phyloP scores from a whole-genome alignment of 1,140 invertebrate genomes.

The Cyclina sinensis region DNA sequence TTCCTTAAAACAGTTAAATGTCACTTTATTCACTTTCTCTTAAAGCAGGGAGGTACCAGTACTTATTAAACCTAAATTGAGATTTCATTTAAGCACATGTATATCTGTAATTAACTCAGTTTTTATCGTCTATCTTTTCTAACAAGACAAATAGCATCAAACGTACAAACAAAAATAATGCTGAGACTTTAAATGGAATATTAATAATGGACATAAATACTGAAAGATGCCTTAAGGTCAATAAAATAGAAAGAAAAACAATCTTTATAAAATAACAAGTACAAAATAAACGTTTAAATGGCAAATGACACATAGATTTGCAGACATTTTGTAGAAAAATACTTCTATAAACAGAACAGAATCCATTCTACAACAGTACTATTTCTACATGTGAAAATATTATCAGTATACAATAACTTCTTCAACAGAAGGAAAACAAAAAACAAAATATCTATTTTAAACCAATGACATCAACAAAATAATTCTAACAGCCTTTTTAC shows the following conservation, averaged over 20 bases:
- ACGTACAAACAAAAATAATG: background rate
- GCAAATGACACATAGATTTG: slow-evolving; percentile 18
- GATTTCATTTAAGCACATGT: background rate
- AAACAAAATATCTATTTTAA: too few species aligned
- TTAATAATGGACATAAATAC: background rate
- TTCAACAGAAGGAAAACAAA: too few species aligned
- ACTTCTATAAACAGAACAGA: slow-evolving; percentile 12
- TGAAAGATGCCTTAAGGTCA: background rate
- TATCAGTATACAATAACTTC: too few species aligned
- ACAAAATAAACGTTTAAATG: slow-evolving; percentile 32
- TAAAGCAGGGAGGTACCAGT: too few species aligned
- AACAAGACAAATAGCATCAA: background rate
- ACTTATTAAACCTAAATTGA: too few species aligned
- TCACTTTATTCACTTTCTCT: too few species aligned
- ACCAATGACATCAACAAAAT: too few species aligned
- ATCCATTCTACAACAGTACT: too few species aligned
- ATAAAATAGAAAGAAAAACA: slow-evolving; percentile 6
- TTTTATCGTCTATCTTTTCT: background rate
- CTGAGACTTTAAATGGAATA: background rate
- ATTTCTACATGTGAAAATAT: too few species aligned
- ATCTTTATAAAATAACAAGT: slow-evolving; percentile 11
- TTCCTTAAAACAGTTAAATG: too few species aligned
- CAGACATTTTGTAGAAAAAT: slow-evolving; percentile 38
- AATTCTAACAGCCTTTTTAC: too few species aligned
- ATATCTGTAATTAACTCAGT: background rate